Conservation (phyloP, 2,113 vertebrate species). For the Garra rufa region DNA sequence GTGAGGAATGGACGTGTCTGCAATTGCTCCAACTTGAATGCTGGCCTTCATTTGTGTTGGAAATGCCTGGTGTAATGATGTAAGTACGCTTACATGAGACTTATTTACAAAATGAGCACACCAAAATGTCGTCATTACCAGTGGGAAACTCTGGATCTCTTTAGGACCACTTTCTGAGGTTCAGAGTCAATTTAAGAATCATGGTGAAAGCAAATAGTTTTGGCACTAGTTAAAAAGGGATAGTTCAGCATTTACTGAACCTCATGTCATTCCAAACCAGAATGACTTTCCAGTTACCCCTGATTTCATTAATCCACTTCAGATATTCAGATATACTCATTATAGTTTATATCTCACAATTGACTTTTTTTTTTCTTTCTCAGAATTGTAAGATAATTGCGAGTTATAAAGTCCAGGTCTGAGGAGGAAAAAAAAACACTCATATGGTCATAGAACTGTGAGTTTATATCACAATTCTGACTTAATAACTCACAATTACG, state of each 20-base stretch:
- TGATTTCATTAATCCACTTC: neutral
- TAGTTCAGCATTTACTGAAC: too few relatives aligned
- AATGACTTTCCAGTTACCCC: neutral
- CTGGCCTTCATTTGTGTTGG: constrained; percentile 27
- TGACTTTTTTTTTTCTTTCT: too few relatives aligned
- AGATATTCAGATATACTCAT: too few relatives aligned
- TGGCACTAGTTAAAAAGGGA: neutral
- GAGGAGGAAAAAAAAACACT: too few relatives aligned
- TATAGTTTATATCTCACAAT: too few relatives aligned
- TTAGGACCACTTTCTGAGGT: constrained; percentile 6
- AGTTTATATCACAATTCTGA: too few relatives aligned
- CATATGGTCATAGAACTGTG: too few relatives aligned
- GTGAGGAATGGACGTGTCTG: neutral
- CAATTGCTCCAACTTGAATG: neutral
- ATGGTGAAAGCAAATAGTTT: neutral
- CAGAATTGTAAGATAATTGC: too few relatives aligned
- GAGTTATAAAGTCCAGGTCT: too few relatives aligned
- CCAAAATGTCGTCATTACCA: constrained; percentile 2
- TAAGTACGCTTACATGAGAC: constrained; percentile 7
- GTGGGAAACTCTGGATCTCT: neutral
- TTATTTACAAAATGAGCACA: constrained; percentile 3
- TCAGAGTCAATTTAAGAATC: constrained; percentile 12
- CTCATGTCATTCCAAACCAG: neutral
- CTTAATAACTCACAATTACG: too few relatives aligned
- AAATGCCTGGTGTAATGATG: constrained; percentile 55